phyloP scores from a whole-genome alignment of 2,797 vertebrate species.

The Darevskia mixta region DNA sequence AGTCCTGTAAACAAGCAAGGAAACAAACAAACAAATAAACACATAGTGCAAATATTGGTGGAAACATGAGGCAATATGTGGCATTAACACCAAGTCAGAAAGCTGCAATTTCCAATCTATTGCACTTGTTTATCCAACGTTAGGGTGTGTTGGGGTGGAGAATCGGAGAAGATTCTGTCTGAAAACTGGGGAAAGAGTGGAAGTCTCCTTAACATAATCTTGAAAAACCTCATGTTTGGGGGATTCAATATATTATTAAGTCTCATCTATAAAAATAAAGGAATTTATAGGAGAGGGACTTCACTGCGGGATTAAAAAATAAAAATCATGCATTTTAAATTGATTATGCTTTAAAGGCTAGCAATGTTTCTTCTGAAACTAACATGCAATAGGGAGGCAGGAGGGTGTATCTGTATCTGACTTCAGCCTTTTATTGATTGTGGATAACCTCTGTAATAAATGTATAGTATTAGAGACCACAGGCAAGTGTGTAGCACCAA shows the following conservation, averaged over 20 bases:
- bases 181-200: not conserved
- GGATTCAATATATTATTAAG: not conserved
- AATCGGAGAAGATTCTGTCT: not conserved
- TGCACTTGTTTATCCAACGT: not conserved
- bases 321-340: not conserved
- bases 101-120: not conserved
- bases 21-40: too few relatives aligned
- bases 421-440: not conserved
- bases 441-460: constrained; percentile 35
- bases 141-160: not conserved
- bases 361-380: not conserved
- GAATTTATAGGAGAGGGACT: constrained; percentile 1
- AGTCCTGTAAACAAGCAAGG: too few relatives aligned
- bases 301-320: not conserved
- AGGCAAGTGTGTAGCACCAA: constrained; percentile 40
- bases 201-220: not conserved
- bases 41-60: too few relatives aligned
- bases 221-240: not conserved
- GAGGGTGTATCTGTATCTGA: not conserved
- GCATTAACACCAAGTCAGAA: not conserved
- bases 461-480: constrained; percentile 33
- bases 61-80: too few relatives aligned
- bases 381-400: not conserved
- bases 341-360: not conserved
- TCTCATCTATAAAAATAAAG: not conserved